Evolutionary conservation across 2,888 invertebrate genomes (phyloP).

Genomic region (Diplazon laetatorius): DNA sequence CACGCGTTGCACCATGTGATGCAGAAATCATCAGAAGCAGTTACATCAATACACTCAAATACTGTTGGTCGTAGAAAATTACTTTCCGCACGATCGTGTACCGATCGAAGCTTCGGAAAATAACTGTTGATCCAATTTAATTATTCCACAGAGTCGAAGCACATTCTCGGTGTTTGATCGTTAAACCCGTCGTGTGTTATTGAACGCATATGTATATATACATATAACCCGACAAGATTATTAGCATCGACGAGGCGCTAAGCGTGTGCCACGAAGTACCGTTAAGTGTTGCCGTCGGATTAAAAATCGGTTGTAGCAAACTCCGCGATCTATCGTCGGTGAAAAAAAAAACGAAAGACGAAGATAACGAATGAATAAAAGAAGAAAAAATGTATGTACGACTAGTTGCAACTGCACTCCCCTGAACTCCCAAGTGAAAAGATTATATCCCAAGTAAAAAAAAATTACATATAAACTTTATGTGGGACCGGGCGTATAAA

Average conservation of each 20-base stretch:
- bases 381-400: conserved; percentile 25
- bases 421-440: too few relatives aligned
- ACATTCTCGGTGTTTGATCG: conserved; percentile 7
- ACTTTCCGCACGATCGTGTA: neutral
- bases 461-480: too few relatives aligned
- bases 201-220: conserved; percentile 11
- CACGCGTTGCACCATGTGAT: conserved; percentile 6
- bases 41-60: conserved; percentile 17
- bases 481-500: too few relatives aligned
- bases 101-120: neutral
- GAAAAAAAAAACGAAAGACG: conserved; percentile 33
- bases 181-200: conserved; percentile 42
- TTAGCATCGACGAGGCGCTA: conserved; percentile 37
- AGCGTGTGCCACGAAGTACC: neutral
- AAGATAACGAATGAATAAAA: conserved; percentile 7
- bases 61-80: neutral
- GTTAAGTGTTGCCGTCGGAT: conserved; percentile 6
- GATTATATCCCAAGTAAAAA: too few relatives aligned
- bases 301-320: conserved; percentile 23
- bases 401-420: conserved; percentile 20
- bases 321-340: neutral
- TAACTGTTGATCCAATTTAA: conserved; percentile 67
- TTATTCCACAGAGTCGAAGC: conserved; percentile 45
- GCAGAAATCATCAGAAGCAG: conserved; percentile 7
- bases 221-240: conserved; percentile 14